Evolutionary conservation across 2,113 vertebrate species (phyloP).

Genomic region (Lasiurus cinereus): DNA sequence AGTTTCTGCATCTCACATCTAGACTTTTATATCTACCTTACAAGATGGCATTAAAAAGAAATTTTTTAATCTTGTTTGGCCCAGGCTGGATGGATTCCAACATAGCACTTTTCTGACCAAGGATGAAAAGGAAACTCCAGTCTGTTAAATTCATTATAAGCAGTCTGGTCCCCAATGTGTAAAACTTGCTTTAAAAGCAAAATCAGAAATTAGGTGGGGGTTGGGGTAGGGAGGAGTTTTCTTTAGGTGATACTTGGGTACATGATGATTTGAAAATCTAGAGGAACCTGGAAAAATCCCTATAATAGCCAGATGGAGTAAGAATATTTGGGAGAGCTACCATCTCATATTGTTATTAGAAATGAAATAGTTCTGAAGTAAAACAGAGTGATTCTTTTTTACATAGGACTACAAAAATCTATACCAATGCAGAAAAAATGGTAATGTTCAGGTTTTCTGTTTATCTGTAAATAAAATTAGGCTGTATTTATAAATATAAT

Average conservation of each 20-base stretch:
- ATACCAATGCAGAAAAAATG: neutral
- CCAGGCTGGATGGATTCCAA: neutral
- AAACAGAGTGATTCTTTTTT: neutral
- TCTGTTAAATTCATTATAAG: neutral
- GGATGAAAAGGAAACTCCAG: neutral
- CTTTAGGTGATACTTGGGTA: neutral
- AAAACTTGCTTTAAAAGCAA: slow-evolving; percentile 12
- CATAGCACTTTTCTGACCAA: neutral
- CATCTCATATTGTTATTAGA: neutral
- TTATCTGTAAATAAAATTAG: slow-evolving; percentile 39
- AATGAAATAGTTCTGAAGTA: neutral
- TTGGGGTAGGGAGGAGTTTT: neutral
- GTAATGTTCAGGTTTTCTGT: slow-evolving; percentile 33
- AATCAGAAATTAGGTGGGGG: neutral
- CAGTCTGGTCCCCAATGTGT: neutral
- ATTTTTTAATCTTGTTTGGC: neutral
- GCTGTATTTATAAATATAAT: neutral
- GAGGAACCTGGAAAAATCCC: neutral
- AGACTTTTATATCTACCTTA: neutral
- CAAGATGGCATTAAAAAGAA: neutral
- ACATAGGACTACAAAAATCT: neutral
- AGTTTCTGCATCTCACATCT: neutral
- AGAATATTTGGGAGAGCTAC: neutral
- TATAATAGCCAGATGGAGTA: neutral
- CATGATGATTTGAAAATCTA: neutral